These are phyloP conservation scores for Drosophila lacteicornis DNA, from an alignment of 1,140 invertebrate species.

Conservation along the genomic window DNA sequence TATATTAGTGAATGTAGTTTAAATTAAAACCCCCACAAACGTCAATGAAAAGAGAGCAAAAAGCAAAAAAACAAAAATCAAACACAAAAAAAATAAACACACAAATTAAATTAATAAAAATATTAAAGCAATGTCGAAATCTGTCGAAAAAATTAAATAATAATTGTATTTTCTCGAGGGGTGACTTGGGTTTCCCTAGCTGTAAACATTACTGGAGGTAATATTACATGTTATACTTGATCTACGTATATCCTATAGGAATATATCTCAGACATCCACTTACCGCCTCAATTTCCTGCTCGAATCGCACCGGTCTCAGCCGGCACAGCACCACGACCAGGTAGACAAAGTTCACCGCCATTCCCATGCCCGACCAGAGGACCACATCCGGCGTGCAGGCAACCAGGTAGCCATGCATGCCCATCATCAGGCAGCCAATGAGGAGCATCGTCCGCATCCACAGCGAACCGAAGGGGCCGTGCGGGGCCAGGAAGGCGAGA, in stretches of 20 bases:
- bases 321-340: conserved; percentile 92
- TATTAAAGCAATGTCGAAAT: conserved; percentile 39
- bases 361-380: conserved; percentile 93
- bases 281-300: conserved; percentile 94
- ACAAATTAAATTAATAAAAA: conserved; percentile 29
- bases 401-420: conserved; percentile 93
- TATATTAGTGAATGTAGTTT: conserved; percentile 34
- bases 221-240: no score
- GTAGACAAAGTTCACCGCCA: conserved; percentile 93
- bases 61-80: conserved; percentile 26
- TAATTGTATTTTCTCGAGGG: conserved; percentile 1
- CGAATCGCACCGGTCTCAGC: conserved; percentile 92
- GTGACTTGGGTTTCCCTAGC: no score
- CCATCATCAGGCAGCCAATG: conserved; percentile 91
- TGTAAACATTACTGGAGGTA: no score
- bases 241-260: no score
- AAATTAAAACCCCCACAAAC: conserved; percentile 22
- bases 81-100: conserved; percentile 26
- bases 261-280: conserved; percentile 30
- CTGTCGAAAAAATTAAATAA: conserved; percentile 30
- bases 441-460: conserved; percentile 91
- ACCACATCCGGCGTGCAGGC: conserved; percentile 94
- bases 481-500: conserved; percentile 92
- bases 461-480: conserved; percentile 91
- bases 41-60: conserved; percentile 16